Evolutionary conservation across 2,888 invertebrate genomes (phyloP).

Genomic region (Leptinotarsa peninsularis): DNA sequence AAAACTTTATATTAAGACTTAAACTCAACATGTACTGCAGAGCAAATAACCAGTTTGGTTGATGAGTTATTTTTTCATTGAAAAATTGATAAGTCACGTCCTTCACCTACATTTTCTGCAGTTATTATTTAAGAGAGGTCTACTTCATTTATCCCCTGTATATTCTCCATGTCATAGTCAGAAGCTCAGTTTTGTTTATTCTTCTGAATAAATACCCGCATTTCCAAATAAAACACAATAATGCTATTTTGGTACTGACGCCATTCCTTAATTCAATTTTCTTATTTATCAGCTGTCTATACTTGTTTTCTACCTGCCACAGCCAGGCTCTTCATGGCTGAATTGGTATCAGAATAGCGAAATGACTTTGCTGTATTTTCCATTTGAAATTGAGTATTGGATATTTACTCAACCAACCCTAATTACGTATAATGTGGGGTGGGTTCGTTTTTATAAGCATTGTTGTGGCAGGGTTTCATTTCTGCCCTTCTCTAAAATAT

Average conservation of each 20-base stretch:
- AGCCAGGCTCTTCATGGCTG: constrained; percentile 13
- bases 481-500: not conserved
- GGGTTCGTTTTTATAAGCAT: constrained; percentile 6
- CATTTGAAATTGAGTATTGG: constrained; percentile 5
- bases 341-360: not conserved
- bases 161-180: not conserved
- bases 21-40: no score
- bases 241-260: not conserved
- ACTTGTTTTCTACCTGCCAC: constrained; percentile 11
- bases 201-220: not conserved
- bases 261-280: not conserved
- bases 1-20: no score
- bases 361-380: constrained; percentile 13
- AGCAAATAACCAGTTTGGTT: no score
- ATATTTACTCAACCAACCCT: constrained; percentile 12
- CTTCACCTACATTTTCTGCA: no score
- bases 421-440: constrained; percentile 11
- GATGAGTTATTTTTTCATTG: no score
- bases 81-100: no score
- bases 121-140: no score
- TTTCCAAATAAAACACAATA: not conserved
- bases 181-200: not conserved
- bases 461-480: not conserved
- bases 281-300: not conserved
- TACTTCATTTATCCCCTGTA: no score